Percentiles rank a stretch among this genome's conserved stretches.
Conservation (phyloP, 2,888 invertebrate genomes). For the Smittia aterrima region DNA sequence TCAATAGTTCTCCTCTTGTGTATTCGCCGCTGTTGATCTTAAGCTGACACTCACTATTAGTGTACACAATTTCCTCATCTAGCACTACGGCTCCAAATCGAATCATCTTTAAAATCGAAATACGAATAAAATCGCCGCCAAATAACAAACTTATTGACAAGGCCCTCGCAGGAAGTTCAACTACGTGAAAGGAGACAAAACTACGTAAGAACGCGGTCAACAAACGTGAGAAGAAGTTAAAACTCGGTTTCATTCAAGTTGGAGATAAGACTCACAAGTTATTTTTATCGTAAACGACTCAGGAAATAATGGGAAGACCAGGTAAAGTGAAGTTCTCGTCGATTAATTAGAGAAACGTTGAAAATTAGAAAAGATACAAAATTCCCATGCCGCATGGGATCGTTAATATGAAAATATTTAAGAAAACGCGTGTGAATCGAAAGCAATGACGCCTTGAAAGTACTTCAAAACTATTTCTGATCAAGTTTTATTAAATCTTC, state of each 20-base stretch:
- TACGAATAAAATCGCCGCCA: too few relatives aligned
- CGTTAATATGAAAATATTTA: not conserved
- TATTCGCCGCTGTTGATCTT: slow-evolving; percentile 1
- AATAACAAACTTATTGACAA: too few relatives aligned
- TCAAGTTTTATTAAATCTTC: not conserved
- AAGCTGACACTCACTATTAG: not conserved
- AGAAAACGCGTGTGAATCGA: not conserved
- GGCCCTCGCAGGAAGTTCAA: too few relatives aligned
- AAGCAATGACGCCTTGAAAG: not conserved
- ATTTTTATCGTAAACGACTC: not conserved
- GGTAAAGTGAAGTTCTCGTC: not conserved
- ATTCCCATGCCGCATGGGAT: not conserved
- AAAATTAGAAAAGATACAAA: not conserved
- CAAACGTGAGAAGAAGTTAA: too few relatives aligned
- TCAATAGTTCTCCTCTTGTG: not conserved
- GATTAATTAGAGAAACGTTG: not conserved
- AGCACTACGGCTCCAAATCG: not conserved
- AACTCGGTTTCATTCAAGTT: too few relatives aligned
- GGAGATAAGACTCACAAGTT: not conserved
- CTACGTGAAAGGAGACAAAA: too few relatives aligned
- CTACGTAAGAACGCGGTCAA: too few relatives aligned
- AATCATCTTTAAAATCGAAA: not conserved
- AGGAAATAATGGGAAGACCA: not conserved
- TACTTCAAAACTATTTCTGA: too few relatives aligned
- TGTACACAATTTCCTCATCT: not conserved